phyloP scores from a whole-genome alignment of 2,113 vertebrate species.

The Orycteropus afer region DNA sequence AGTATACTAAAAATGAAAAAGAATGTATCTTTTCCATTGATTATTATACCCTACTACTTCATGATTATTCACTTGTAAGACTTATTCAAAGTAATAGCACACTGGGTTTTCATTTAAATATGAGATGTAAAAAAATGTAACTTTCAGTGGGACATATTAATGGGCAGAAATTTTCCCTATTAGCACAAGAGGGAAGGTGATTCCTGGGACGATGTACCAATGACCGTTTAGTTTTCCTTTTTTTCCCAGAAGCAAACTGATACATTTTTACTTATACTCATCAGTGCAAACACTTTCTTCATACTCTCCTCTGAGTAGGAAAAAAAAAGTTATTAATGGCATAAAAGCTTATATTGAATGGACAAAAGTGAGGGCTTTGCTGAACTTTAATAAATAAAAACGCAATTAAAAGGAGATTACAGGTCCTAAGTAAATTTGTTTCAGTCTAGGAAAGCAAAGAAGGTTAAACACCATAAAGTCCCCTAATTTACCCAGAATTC shows the following conservation, averaged over 20 bases:
- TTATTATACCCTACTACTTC: slow-evolving; percentile 57
- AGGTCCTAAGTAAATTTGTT: slow-evolving; percentile 15
- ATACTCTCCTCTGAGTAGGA: background rate
- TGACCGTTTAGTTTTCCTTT: background rate
- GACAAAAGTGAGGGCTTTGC: slow-evolving; percentile 20
- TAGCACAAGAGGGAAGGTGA: background rate
- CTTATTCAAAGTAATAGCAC: slow-evolving; percentile 71
- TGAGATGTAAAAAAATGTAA: slow-evolving; percentile 55
- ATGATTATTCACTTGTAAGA: slow-evolving; percentile 62
- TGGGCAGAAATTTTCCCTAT: background rate
- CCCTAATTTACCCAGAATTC: background rate
- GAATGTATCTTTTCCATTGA: slow-evolving; percentile 59
- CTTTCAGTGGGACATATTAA: slow-evolving; percentile 18
- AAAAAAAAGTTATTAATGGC: background rate
- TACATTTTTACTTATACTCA: background rate
- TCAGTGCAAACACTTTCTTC: background rate
- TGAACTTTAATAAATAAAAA: slow-evolving; percentile 38
- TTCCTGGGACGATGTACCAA: background rate
- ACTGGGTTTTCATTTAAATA: slow-evolving; percentile 70
- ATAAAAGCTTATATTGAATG: background rate
- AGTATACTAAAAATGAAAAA: slow-evolving; percentile 59
- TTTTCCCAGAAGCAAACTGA: slow-evolving; percentile 19
- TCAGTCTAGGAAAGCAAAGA: slow-evolving; percentile 21
- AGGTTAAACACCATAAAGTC: background rate
- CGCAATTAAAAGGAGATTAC: background rate